Percentiles rank a stretch among this genome's conserved stretches.
phyloP scores from a whole-genome alignment of 1,140 invertebrate genomes.

The Zaprionus kolodkinae region DNA sequence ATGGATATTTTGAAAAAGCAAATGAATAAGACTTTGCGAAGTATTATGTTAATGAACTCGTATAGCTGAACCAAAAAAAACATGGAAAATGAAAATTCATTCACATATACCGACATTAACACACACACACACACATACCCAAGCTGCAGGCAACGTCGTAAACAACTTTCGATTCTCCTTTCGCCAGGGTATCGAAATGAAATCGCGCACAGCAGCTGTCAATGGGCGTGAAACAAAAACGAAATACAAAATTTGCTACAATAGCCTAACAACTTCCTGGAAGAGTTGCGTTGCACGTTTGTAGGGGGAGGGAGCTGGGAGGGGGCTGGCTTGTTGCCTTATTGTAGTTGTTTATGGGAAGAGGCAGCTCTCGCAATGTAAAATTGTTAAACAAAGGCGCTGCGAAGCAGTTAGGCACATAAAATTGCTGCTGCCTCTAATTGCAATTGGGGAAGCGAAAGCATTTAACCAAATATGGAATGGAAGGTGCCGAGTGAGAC shows the following conservation, averaged over 20 bases:
- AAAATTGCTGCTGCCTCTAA: slow-evolving; percentile 32
- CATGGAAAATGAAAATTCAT: background rate
- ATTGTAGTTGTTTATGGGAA: slow-evolving; percentile 51
- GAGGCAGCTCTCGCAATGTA: slow-evolving; percentile 15
- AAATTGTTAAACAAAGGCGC: slow-evolving; percentile 53
- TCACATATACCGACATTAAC: background rate
- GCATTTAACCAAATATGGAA: slow-evolving; percentile 57
- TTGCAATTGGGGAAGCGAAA: slow-evolving; percentile 39
- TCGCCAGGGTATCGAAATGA: slow-evolving; percentile 49
- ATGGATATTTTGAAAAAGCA: background rate
- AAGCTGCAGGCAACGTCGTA: background rate
- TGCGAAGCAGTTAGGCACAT: slow-evolving; percentile 23
- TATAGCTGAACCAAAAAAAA: background rate
- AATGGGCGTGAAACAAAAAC: slow-evolving; percentile 57
- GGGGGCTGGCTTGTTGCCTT: slow-evolving; percentile 13
- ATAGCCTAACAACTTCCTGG: slow-evolving; percentile 73
- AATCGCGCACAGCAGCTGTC: slow-evolving; percentile 58
- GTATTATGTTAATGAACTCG: slow-evolving; percentile 2
- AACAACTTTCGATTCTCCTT: slow-evolving; percentile 10
- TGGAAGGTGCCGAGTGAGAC: slow-evolving; percentile 45
- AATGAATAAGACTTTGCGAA: background rate
- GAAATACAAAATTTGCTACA: slow-evolving; percentile 33
- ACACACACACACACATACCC: background rate
- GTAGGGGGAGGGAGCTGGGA: background rate
- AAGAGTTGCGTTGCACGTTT: slow-evolving; percentile 65